Base-by-base conservation (phyloP, 2,113 vertebrate genomes). In the Anser cygnoides region DNA sequence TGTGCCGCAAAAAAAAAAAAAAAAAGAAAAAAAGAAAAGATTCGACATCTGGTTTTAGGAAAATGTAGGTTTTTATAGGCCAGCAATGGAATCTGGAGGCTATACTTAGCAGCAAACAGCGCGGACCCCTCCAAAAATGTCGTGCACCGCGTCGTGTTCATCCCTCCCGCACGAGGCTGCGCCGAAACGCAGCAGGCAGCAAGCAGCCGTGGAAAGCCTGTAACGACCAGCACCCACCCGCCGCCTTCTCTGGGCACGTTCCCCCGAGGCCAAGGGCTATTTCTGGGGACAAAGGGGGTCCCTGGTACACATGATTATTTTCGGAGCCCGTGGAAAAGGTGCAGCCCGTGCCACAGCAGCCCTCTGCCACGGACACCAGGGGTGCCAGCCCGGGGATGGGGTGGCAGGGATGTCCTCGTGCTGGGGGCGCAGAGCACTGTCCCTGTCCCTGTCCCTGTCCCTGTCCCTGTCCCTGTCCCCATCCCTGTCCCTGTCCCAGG, bases 361-460 rank as follows among this genome's bases (percentile, higher is more conserved):
- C 9, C 39, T 28, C 54, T 4, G 2, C 39, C 1, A 4, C 0
- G 7, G 46, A 5, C 19, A 72, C 46, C 3, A 18, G 11, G 6
- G 39, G 50, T 59, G 84, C 15, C 28, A 5, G 59, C 50, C 25
- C 13, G 28, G 50, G 11, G 59, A n/a, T 26, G 58, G 54, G 22
- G 28, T 35, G 9, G 31, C 1, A 9, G 35, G 72, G 37, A 22
- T 50, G 22, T 54, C 31, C 44, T 52, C 35, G 3, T 1, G 1
- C 12, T 31, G 6, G 50, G 14, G 50, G 71, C 28, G 29, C 26
- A 52, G 50, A 52, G 50, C 49, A 23, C 8, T 23, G 50, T 54
- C 52, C 26, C 26, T 55, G 52, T 29, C 52, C 52, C 23, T 26
- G 50, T 39, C 33, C 50, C 23, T 25, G 23, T 52, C 50, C 50